phyloP scores from a whole-genome alignment of 2,797 vertebrate species.

The Delichon dasypus region DNA sequence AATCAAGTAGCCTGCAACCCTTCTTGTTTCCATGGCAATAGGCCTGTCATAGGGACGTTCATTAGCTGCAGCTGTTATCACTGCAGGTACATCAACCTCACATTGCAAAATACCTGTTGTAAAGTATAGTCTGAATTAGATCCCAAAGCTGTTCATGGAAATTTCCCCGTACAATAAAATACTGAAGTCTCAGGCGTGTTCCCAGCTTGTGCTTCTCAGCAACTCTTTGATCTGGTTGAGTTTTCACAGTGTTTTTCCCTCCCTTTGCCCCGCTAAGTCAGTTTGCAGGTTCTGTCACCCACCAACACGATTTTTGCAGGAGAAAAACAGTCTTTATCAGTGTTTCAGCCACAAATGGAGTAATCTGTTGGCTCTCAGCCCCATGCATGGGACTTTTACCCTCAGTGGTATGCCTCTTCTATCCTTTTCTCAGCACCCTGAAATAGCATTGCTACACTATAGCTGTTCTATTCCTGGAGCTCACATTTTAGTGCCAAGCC shows the following conservation, averaged over 20 bases:
- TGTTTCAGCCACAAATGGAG: not conserved
- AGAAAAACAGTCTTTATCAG: not conserved
- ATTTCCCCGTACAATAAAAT: not conserved
- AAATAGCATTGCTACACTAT: not conserved
- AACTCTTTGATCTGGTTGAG: not conserved
- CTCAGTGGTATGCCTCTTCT: not conserved
- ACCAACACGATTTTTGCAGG: not conserved
- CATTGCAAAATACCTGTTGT: not conserved
- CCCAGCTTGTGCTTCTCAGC: not conserved
- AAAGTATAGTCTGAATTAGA: not conserved
- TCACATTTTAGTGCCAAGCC: not conserved
- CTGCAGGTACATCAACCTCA: not conserved
- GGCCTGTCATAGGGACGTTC: not conserved
- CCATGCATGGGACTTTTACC: accelerated
- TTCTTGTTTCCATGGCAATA: conserved; percentile 1
- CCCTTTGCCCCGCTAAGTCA: not conserved
- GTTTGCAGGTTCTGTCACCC: not conserved
- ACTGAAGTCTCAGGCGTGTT: not conserved
- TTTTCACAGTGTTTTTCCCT: not conserved
- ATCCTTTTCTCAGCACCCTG: not conserved
- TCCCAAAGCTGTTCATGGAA: not conserved
- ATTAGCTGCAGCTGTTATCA: not conserved
- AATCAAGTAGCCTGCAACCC: not conserved
- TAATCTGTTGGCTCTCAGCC: not conserved
- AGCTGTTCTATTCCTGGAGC: not conserved